Percentiles rank a stretch among this genome's conserved stretches.
phyloP scores from a whole-genome alignment of 2,113 vertebrate genomes.

The Eudyptes chrysolophus region DNA sequence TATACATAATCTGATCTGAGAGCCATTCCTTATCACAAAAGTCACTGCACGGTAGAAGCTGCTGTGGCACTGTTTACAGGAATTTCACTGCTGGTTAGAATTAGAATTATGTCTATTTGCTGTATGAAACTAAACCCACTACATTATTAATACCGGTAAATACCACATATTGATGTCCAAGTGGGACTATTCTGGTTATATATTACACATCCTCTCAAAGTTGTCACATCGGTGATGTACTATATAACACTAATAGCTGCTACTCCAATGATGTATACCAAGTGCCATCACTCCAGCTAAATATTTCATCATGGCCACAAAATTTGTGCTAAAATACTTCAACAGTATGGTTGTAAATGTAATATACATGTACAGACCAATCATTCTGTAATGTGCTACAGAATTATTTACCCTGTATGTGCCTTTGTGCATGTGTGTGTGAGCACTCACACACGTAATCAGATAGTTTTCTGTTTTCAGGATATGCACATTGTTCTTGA shows the following conservation, averaged over 20 bases:
- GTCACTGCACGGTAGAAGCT: neutral
- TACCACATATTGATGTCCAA: slow-evolving; percentile 49
- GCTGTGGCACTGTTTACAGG: slow-evolving; percentile 11
- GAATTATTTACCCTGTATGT: neutral
- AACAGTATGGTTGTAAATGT: slow-evolving; percentile 23
- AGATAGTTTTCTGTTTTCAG: neutral
- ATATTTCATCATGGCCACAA: slow-evolving; percentile 48
- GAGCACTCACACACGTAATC: neutral
- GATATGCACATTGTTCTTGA: neutral
- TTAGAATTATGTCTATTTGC: slow-evolving; percentile 39
- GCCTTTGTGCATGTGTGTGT: neutral
- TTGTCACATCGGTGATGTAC: slow-evolving; percentile 64
- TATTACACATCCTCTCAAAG: slow-evolving; percentile 60
- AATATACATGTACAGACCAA: neutral
- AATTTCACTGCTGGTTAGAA: slow-evolving; percentile 4
- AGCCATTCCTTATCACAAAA: slow-evolving; percentile 35
- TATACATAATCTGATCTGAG: neutral
- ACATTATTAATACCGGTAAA: slow-evolving; percentile 61
- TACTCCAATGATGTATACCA: slow-evolving; percentile 61
- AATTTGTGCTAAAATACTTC: slow-evolving; percentile 11
- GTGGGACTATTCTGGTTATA: slow-evolving; percentile 48
- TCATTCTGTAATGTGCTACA: neutral
- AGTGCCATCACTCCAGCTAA: slow-evolving; percentile 41
- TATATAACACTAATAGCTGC: slow-evolving; percentile 62
- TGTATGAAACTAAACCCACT: slow-evolving; percentile 50